Evolutionary conservation across 2,113 vertebrate genomes (phyloP), one percentile per base, ranked within the genome.

Genomic region (Gallinago paraguaiae): DNA sequence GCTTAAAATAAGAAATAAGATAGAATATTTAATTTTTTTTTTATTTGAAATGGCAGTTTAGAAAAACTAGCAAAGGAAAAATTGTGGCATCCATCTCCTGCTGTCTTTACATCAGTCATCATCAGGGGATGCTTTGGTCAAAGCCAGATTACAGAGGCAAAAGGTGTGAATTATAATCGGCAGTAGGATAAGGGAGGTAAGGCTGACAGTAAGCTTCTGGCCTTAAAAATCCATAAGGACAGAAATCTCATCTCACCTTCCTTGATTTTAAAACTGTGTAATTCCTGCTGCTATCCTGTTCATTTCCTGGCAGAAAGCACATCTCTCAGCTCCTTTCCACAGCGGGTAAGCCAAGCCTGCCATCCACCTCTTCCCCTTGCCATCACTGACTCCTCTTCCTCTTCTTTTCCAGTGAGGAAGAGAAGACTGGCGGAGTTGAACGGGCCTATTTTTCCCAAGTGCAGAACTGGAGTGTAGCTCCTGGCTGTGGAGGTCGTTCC

Each of bases 401-500:
- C 13, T 96, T 97, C 85, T 92, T 96, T 98, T 97, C 67, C 96
- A 99, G 99, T 99, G 98, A 99, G 99, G 98, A 99, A 99, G 98
- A 99, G 98, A 98, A 98, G 99, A 98, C 99, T 99, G 77, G 99
- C 99, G 39, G 99, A 98, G 80, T 22, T 98, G 93, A 98, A 98
- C 5, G 99, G 99, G 96, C 99, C 99, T 94, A 99, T 99, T 98
- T 98, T 99, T 96, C 99, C 99, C 86, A 99, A 99, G 97, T 99
- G 99, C 98, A 98, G 99, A 97, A 99, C 98, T 67, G 98, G 98
- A 85, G 98, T 99, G 97, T 99, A 99, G 96, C 11, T 60, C 75
- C 94, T 65, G 82, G 67, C 37, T 72, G 25, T 6, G 80, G 61
- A 82, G 61, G 67, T 85, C 70, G 18, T 35, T 78, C 92, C 92